Evolutionary conservation across 2,113 vertebrate species (phyloP).

Genomic region (Syngnathus scovelli): DNA sequence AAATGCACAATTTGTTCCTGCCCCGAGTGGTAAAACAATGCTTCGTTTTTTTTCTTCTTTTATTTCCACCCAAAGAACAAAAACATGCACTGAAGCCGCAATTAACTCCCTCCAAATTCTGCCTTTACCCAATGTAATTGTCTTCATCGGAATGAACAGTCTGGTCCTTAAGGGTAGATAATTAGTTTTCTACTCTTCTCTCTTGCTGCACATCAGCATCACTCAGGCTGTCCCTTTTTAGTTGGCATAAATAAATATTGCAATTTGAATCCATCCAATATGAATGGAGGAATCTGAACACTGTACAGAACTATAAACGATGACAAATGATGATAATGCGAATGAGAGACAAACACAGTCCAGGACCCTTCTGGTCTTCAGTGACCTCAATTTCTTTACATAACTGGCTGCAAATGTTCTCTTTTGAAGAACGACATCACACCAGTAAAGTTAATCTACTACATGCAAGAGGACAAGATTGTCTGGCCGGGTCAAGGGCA

Average conservation of each 20-base stretch:
- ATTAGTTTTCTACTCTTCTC: constrained; percentile 2
- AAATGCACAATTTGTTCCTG: constrained; percentile 1
- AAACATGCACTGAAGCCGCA: constrained; percentile 41
- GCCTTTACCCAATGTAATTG: constrained; percentile 16
- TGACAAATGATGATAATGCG: too few relatives aligned
- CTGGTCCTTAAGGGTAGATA: constrained; percentile 12
- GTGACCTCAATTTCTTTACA: constrained; percentile 26
- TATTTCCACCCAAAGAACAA: constrained; percentile 10
- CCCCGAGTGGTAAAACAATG: constrained; percentile 9
- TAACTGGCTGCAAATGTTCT: background rate
- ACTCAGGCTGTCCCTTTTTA: constrained; percentile 28
- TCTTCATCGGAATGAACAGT: constrained; percentile 24
- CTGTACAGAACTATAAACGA: too few relatives aligned
- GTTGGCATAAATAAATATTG: constrained; percentile 51
- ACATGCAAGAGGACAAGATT: constrained; percentile 15
- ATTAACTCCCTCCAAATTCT: constrained; percentile 43
- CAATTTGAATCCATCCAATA: constrained; percentile 37
- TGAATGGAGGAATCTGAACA: constrained; percentile 1
- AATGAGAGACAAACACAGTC: background rate
- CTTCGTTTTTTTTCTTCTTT: constrained; percentile 11
- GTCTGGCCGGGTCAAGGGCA: constrained; percentile 45
- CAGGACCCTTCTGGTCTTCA: constrained; percentile 2
- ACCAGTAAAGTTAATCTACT: constrained; percentile 20
- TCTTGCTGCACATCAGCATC: constrained; percentile 26
- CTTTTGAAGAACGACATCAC: background rate